A percentile compares a stretch with the other conserved stretches of the same genome.
These are phyloP conservation scores for Eristalis arbustorum DNA, from an alignment of 2,888 invertebrate genomes.

Conservation along the genomic window DNA sequence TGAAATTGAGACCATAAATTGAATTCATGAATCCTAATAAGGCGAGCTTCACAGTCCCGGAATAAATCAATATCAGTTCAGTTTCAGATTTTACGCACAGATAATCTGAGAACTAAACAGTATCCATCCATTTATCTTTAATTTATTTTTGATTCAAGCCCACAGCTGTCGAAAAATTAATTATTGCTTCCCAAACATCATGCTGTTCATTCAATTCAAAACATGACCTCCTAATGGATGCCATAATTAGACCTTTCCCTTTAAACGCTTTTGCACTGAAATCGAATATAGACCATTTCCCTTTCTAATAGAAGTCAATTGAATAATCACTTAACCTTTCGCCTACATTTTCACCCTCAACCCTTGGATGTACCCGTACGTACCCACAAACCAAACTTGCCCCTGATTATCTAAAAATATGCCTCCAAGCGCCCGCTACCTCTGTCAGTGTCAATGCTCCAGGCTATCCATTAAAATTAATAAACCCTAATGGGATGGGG, in stretches of 20 bases:
- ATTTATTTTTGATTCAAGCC: neutral
- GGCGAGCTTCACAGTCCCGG: no score
- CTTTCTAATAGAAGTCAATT: neutral
- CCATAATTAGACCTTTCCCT: neutral
- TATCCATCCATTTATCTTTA: neutral
- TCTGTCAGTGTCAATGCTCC: neutral
- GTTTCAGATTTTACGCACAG: no score
- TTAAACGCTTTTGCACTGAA: neutral
- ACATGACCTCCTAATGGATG: neutral
- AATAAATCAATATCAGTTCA: neutral
- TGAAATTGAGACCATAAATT: no score
- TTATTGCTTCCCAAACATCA: neutral
- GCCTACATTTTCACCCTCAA: neutral
- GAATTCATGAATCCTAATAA: no score
- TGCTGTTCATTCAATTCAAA: neutral
- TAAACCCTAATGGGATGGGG: neutral
- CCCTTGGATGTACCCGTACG: neutral
- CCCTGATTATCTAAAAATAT: neutral
- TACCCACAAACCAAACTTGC: neutral
- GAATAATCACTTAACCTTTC: neutral
- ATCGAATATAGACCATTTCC: neutral
- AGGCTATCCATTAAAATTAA: conserved; percentile 3
- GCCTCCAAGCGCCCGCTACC: neutral
- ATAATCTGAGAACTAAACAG: no score
- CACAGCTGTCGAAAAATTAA: neutral